Base-by-base conservation (phyloP, 2,797 vertebrate species). In the Melanotaenia nigrans region DNA sequence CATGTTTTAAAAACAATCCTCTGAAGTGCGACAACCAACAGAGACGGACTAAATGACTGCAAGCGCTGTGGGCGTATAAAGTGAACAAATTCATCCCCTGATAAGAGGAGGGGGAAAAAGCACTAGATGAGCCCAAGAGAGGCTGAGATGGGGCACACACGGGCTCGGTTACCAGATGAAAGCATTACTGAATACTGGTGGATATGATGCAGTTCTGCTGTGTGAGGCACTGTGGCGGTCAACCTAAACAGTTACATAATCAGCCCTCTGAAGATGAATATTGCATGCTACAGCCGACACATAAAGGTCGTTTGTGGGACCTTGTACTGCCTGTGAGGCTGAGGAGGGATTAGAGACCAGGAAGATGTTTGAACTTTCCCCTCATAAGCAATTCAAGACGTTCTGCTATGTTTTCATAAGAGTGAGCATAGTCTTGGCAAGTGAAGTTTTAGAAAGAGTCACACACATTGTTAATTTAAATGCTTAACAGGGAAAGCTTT, bases 231-330 rank as follows among this genome's bases (percentile, higher is more conserved):
- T n/a, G 76, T 16, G 61, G 53, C 67, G 45, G 72, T 75, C 64
- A 67, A 78, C 68, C 40, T 77, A 22, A 83, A 78, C 77, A 5
- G 71, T 90, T 92, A 85, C 71, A 73, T 87, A 92, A 92, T 66
- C 35, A 22, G 24, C 65, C 63, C 76, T 80, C 69, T 65, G 55
- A 81, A 84, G 68, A 84, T 45, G 10, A 71, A 60, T 7, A 78
- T 18, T 35, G 40, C 68, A 64, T 60, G 82, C 70, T 67, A 59
- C 64, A 78, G 69, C 59, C 56, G n/a, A 73, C 69, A 82, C 81
- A 77, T 61, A 59, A 76, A 79, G 74, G 75, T 78, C 81, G 68
- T 47, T 55, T 6, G 36, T 62, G 61, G 77, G 64, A 68, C 69
- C 56, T 76, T 13, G 35, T 16, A 62, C 40, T 54, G 62, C 3